Evolutionary conservation across 2,113 vertebrate genomes (phyloP).

Genomic region (Toxotes jaculatrix): DNA sequence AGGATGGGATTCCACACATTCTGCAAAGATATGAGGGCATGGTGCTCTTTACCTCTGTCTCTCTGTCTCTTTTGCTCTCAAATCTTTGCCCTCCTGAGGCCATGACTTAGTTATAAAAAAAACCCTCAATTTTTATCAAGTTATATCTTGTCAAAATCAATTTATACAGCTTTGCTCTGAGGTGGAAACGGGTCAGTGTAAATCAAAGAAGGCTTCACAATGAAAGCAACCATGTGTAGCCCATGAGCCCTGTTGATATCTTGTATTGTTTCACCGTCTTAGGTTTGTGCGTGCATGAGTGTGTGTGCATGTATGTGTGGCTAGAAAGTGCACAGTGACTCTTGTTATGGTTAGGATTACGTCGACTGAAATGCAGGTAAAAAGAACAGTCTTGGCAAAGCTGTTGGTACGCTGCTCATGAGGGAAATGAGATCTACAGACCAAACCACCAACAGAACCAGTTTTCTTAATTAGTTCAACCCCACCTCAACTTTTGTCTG

Average conservation of each 20-base stretch:
- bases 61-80: not conserved
- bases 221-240: slow-evolving; percentile 29
- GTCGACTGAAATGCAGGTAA: not conserved
- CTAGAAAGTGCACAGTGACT: not conserved
- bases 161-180: slow-evolving; percentile 37
- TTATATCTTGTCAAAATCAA: slow-evolving; percentile 52
- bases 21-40: slow-evolving; percentile 66
- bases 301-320: not conserved
- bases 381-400: slow-evolving; percentile 16
- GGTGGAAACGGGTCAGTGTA: slow-evolving; percentile 13
- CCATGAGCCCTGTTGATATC: slow-evolving; percentile 23
- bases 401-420: not conserved
- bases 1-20: slow-evolving; percentile 73
- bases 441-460: not conserved
- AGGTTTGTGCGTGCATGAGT: not conserved
- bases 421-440: not conserved
- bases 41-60: slow-evolving; percentile 32
- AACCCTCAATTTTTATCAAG: slow-evolving; percentile 13
- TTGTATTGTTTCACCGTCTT: slow-evolving; percentile 4
- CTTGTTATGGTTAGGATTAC: slow-evolving; percentile 9
- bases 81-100: slow-evolving; percentile 15
- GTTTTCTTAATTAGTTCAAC: slow-evolving; percentile 25
- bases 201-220: slow-evolving; percentile 45
- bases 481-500: slow-evolving; percentile 42
- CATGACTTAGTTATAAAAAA: slow-evolving; percentile 35